A percentile compares a stretch with the other conserved stretches of the same genome.
These are phyloP conservation scores for Fukomys damarensis DNA, from an alignment of 2,113 vertebrate genomes.

Conservation along the genomic window DNA sequence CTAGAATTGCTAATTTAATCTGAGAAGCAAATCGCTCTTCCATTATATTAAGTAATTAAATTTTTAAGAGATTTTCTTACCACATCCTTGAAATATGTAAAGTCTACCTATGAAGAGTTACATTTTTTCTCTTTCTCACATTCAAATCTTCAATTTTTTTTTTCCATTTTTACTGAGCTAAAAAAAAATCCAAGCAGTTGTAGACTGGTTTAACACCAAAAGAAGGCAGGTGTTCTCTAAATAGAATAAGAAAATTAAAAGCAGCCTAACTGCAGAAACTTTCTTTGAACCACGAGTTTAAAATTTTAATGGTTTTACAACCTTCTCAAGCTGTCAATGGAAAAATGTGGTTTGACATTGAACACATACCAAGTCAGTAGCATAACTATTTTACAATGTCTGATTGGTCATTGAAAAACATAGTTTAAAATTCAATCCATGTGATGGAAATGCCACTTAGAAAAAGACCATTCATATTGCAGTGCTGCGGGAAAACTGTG, in stretches of 20 bases:
- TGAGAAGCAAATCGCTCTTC: not conserved
- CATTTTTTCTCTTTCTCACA: not conserved
- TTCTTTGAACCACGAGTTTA: constrained; percentile 69
- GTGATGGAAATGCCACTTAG: constrained; percentile 75
- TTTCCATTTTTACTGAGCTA: not conserved
- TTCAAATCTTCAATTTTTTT: constrained; percentile 36
- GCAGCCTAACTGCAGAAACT: constrained; percentile 71
- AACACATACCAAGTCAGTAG: constrained; percentile 82
- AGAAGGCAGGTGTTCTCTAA: constrained; percentile 75
- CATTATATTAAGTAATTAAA: not conserved
- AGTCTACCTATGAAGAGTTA: not conserved
- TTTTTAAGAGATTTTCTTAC: not conserved
- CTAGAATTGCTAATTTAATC: not conserved
- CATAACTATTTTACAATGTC: constrained; percentile 78
- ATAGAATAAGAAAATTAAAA: constrained; percentile 77
- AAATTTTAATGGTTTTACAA: constrained; percentile 78
- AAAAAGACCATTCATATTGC: constrained; percentile 73
- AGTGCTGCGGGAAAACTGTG: constrained; percentile 44
- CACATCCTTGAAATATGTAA: not conserved
- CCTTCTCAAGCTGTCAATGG: constrained; percentile 80
- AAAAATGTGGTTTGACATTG: constrained; percentile 77
- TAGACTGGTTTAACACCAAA: constrained; percentile 40
- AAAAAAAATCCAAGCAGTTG: constrained; percentile 34
- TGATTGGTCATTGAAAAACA: constrained; percentile 77
- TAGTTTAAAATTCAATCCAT: constrained; percentile 80